phyloP scores from a whole-genome alignment of 2,113 vertebrate genomes.

The Aphelocoma coerulescens region DNA sequence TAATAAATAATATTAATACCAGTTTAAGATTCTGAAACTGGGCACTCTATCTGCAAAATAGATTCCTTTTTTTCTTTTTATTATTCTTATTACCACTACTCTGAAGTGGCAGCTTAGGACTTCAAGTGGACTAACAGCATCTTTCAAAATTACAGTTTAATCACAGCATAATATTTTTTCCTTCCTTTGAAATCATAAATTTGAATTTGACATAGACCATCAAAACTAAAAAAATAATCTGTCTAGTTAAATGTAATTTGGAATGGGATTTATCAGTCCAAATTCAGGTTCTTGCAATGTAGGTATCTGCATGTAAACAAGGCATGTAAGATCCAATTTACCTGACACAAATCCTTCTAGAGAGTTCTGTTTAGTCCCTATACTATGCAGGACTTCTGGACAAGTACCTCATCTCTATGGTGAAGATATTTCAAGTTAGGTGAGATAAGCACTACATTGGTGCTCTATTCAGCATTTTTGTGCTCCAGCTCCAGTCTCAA shows the following conservation, averaged over 20 bases:
- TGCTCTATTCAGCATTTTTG: not conserved
- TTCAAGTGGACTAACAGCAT: not conserved
- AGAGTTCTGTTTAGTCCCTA: not conserved
- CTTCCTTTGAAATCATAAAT: not conserved
- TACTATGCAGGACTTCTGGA: not conserved
- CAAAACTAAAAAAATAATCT: not conserved
- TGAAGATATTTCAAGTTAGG: not conserved
- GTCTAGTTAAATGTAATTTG: not conserved
- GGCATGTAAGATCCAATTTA: not conserved
- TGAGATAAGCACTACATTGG: not conserved
- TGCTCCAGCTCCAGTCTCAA: not conserved
- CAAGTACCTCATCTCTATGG: not conserved
- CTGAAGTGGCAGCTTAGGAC: not conserved
- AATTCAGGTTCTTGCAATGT: not conserved
- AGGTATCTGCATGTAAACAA: not conserved
- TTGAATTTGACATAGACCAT: not conserved
- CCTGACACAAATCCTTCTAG: not conserved
- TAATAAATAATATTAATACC: constrained; percentile 32
- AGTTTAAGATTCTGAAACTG: not conserved
- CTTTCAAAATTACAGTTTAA: constrained; percentile 11
- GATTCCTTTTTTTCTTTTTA: not conserved
- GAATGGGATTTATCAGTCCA: not conserved
- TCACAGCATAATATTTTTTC: not conserved
- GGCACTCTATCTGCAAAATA: not conserved
- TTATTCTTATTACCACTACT: not conserved